Evolutionary conservation across 2,113 vertebrate species (phyloP).

Genomic region (Catharus fuscescens): DNA sequence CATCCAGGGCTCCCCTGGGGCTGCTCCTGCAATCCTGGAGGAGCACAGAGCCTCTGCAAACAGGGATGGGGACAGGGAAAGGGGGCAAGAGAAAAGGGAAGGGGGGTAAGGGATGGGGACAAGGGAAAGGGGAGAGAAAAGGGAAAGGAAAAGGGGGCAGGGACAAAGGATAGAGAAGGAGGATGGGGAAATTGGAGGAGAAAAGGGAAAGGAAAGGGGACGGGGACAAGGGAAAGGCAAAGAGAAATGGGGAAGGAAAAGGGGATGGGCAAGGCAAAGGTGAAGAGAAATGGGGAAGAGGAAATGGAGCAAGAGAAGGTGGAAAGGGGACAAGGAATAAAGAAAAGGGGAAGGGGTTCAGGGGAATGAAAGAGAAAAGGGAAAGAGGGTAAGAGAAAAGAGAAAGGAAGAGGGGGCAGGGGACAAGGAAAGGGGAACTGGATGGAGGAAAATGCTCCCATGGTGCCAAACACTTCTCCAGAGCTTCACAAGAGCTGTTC

Average conservation of each 20-base stretch:
- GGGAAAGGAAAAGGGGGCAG: background rate
- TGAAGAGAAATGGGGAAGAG: too few species aligned
- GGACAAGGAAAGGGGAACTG: too few species aligned
- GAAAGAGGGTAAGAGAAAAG: background rate
- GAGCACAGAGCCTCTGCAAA: background rate
- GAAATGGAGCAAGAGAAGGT: too few species aligned
- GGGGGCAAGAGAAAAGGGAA: background rate
- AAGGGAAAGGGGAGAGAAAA: background rate
- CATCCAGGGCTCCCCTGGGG: background rate
- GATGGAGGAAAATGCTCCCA: accelerated
- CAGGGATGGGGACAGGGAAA: accelerated
- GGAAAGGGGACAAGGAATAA: background rate
- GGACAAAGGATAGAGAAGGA: background rate
- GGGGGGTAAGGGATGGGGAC: background rate
- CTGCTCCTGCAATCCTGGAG: background rate
- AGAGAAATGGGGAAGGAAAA: background rate
- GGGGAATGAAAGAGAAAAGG: background rate
- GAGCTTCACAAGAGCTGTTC: background rate
- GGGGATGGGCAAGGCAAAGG: background rate
- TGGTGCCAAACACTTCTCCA: background rate
- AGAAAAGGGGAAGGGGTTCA: background rate
- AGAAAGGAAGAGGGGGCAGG: background rate
- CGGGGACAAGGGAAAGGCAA: background rate
- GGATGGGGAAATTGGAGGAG: background rate
- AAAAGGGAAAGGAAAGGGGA: too few species aligned